Percentiles rank a stretch among this genome's conserved stretches.
phyloP scores from a whole-genome alignment of 2,113 vertebrate genomes.

The Calyptomena viridis region DNA sequence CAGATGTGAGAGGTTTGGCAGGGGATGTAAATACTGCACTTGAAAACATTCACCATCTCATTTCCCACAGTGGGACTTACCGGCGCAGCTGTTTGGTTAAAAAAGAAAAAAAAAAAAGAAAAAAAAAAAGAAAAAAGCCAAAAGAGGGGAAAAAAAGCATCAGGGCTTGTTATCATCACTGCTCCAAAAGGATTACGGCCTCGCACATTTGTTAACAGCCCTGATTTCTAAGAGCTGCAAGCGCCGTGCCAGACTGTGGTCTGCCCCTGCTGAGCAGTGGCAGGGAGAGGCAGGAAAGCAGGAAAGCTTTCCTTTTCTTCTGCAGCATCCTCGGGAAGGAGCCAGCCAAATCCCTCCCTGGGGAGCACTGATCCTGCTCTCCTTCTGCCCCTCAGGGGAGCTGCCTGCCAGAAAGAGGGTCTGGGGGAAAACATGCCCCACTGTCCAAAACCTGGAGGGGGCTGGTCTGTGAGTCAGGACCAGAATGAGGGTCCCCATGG shows the following conservation, averaged over 20 bases:
- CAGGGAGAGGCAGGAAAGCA: constrained; percentile 9
- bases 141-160: not conserved
- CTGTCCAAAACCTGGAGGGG: not conserved
- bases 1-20: constrained; percentile 53
- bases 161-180: constrained; percentile 10
- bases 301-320: not conserved
- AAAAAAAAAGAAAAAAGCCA: not conserved
- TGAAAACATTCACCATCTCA: constrained; percentile 42
- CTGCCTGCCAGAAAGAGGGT: not conserved
- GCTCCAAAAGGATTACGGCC: constrained; percentile 39
- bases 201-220: constrained; percentile 43
- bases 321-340: not conserved
- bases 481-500: accelerated
- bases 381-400: not conserved
- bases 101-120: not conserved
- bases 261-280: constrained; percentile 40
- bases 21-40: constrained; percentile 34
- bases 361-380: not conserved
- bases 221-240: constrained; percentile 53
- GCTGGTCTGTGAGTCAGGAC: not conserved
- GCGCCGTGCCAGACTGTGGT: constrained; percentile 21
- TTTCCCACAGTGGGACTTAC: constrained; percentile 47
- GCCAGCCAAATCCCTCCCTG: not conserved
- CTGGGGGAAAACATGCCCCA: not conserved
- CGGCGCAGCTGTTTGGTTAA: not conserved